Conservation (phyloP, 2,797 vertebrate genomes). For the Thamnophis elegans region DNA sequence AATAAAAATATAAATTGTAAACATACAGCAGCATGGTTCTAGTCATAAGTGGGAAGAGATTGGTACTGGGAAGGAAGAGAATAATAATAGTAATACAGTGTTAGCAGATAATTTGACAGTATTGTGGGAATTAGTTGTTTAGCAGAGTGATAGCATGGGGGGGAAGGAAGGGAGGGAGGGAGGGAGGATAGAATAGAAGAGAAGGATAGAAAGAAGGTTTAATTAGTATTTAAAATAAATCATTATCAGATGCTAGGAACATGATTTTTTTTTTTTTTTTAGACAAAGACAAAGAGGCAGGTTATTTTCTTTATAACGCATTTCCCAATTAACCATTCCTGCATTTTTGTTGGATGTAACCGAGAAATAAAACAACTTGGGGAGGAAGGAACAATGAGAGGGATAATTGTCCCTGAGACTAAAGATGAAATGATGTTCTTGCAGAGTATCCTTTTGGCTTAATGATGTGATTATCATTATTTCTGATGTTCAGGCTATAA, state of each 20-base stretch:
- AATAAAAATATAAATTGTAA: no score
- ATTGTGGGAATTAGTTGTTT: no score
- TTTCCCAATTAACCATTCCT: rapidly evolving
- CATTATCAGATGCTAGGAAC: constrained; percentile 17
- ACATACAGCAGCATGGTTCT: no score
- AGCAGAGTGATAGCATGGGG: no score
- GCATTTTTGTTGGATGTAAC: not conserved
- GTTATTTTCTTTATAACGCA: constrained; percentile 1
- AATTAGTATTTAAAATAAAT: constrained; percentile 31
- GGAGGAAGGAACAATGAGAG: not conserved
- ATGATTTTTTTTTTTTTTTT: constrained; percentile 1
- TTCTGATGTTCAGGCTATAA: not conserved
- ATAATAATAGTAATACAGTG: no score
- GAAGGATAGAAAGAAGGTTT: not conserved
- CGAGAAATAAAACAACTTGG: not conserved
- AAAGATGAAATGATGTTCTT: not conserved
- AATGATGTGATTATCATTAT: not conserved
- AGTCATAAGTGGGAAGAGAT: no score
- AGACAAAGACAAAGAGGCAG: not conserved
- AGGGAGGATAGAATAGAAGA: no score
- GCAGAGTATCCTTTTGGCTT: not conserved
- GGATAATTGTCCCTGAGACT: not conserved
- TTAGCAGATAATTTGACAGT: no score
- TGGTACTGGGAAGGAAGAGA: no score
- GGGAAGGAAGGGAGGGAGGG: not conserved